A percentile compares a stretch with the other conserved stretches of the same genome.
Evolutionary conservation across 2,113 vertebrate genomes (phyloP).

Genomic region (Monarcha castaneiventris): DNA sequence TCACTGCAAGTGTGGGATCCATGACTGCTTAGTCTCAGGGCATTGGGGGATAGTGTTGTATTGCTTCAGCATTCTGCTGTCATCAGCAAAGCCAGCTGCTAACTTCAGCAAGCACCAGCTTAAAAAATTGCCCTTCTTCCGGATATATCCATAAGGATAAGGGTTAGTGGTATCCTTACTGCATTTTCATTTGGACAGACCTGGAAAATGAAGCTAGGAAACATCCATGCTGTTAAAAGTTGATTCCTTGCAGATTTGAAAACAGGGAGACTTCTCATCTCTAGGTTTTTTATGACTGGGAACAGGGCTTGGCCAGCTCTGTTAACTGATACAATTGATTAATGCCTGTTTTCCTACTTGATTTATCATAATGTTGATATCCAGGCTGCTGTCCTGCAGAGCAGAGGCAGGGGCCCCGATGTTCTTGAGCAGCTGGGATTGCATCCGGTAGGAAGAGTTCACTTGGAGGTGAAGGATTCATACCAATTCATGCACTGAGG

Average conservation of each 20-base stretch:
- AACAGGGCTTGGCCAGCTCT: background rate
- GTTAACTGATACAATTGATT: background rate
- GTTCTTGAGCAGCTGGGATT: slow-evolving; percentile 42
- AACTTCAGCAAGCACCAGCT: background rate
- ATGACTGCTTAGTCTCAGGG: background rate
- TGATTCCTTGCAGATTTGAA: background rate
- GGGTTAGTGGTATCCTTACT: background rate
- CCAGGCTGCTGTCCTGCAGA: slow-evolving; percentile 35
- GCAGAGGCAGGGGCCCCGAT: background rate
- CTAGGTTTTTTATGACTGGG: background rate
- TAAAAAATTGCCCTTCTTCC: background rate
- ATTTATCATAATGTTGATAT: slow-evolving; percentile 50
- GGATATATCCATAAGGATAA: background rate
- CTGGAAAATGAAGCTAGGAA: background rate
- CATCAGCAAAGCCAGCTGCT: background rate
- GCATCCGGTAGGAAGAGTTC: slow-evolving; percentile 50
- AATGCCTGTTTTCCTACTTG: slow-evolving; percentile 40
- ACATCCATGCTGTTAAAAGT: background rate
- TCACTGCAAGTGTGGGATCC: background rate
- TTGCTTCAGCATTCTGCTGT: background rate
- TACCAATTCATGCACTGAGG: background rate
- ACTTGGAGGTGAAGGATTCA: slow-evolving; percentile 38
- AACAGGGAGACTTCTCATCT: background rate
- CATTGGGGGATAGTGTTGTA: background rate
- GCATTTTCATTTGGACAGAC: background rate